These are phyloP conservation scores for Trichomalopsis sarcophagae DNA, from an alignment of 1,140 invertebrate species.

Conservation along the genomic window DNA sequence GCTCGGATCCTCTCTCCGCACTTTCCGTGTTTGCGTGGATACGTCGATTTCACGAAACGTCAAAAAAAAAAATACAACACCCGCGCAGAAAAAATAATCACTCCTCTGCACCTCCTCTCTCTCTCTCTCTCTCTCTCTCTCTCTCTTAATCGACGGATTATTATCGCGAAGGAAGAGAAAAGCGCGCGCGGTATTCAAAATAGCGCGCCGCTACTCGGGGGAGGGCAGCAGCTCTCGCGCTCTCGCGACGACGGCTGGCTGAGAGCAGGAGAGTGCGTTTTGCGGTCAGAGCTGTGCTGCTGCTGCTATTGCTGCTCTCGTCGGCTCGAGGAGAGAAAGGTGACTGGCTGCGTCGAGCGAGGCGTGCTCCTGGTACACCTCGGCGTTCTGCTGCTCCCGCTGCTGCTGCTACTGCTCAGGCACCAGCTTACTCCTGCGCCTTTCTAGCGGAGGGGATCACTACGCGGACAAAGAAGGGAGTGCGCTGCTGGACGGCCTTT, in stretches of 20 bases:
- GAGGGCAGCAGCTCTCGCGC: conserved; percentile 4
- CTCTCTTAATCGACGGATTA: no score
- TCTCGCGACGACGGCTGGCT: not conserved
- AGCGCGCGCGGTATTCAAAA: conserved; percentile 11
- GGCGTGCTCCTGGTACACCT: conserved; percentile 60
- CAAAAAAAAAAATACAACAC: not conserved
- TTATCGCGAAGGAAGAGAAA: not conserved
- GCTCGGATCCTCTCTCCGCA: not conserved
- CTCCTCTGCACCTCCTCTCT: no score
- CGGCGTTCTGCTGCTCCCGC: not conserved
- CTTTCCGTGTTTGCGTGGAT: not conserved
- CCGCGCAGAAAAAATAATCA: not conserved
- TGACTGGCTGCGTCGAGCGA: conserved; percentile 63
- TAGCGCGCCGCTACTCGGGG: not conserved
- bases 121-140: no score
- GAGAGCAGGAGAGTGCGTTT: not conserved
- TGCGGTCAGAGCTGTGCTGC: not conserved
- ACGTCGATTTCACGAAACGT: not conserved
- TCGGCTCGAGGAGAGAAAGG: conserved; percentile 70
- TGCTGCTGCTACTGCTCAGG: not conserved
- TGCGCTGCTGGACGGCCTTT: conserved; percentile 7
- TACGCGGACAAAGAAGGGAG: conserved; percentile 66
- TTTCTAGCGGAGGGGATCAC: conserved; percentile 11
- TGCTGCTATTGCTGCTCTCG: conserved; percentile 45
- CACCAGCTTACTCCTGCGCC: conserved; percentile 13